Evolutionary conservation across 2,797 vertebrate species (phyloP).

Genomic region (Brachyalestes nurse): DNA sequence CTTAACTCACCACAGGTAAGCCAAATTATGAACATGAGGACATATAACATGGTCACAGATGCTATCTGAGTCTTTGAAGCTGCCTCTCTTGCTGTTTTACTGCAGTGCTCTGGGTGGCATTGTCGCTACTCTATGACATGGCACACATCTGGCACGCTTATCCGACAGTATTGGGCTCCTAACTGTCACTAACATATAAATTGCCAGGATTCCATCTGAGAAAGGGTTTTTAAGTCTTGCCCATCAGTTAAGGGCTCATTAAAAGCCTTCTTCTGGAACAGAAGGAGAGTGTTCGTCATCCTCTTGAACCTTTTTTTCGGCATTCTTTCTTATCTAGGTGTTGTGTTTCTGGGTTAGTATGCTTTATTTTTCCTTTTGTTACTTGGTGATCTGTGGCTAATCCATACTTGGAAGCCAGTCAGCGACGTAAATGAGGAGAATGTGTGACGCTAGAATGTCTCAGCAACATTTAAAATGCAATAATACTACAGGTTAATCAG

Average conservation of each 20-base stretch:
- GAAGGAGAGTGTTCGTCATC: constrained; percentile 62
- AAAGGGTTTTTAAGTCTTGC: constrained; percentile 75
- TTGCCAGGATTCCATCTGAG: constrained; percentile 70
- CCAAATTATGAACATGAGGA: constrained; percentile 37
- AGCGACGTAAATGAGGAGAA: neutral
- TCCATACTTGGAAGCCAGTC: neutral
- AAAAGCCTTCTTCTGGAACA: constrained; percentile 71
- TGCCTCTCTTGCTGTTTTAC: constrained; percentile 51
- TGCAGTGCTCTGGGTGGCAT: constrained; percentile 40
- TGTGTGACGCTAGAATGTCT: neutral
- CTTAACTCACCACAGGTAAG: constrained; percentile 54
- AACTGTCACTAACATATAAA: constrained; percentile 71
- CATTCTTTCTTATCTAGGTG: constrained; percentile 61
- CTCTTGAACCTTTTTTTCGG: constrained; percentile 57
- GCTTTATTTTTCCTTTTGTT: constrained; percentile 66
- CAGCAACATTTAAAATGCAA: neutral
- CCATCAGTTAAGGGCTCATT: constrained; percentile 83
- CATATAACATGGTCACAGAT: constrained; percentile 63
- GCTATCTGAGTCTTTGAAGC: constrained; percentile 74
- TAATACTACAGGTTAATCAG: too few species aligned
- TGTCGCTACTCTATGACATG: constrained; percentile 29
- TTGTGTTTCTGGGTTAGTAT: constrained; percentile 68
- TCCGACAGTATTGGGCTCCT: constrained; percentile 13
- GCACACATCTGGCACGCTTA: constrained; percentile 49
- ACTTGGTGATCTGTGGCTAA: constrained; percentile 1